Evolutionary conservation across 1,140 invertebrate species (phyloP), one percentile per base, ranked within the genome.

Genomic region (Coelopa frigida): DNA sequence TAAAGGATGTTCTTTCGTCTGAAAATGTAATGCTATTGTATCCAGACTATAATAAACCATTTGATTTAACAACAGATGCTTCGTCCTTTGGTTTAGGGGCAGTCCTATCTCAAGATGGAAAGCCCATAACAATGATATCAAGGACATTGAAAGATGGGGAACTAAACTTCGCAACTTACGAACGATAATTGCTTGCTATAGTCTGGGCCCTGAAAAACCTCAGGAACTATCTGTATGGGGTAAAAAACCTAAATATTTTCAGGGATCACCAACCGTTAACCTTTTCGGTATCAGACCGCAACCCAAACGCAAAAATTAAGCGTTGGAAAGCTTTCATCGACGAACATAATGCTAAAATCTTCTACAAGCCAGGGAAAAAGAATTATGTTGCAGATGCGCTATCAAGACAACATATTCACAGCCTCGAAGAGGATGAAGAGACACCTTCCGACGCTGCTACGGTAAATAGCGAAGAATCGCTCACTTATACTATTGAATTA

Each of bases 241-340:
- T 23, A 17, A 62, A 41, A 39, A 57, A 69, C 21, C 73, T 78
- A 45, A 65, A 48, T 20, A 70, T 76, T 5, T 46, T 68, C 14
- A 78, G 74, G 0, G 75, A 79, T n/a, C n/a, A n/a, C n/a, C n/a
- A n/a, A n/a, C n/a, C n/a, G n/a, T n/a, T n/a, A n/a, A n/a, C n/a
- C n/a, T n/a, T n/a, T n/a, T n/a, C n/a, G n/a, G n/a, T n/a, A n/a
- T n/a, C n/a, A n/a, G n/a, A n/a, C n/a, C n/a, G n/a, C n/a, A n/a
- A n/a, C n/a, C n/a, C n/a, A n/a, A n/a, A n/a, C n/a, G n/a, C n/a
- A n/a, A n/a, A n/a, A n/a, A n/a, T n/a, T n/a, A n/a, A n/a, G 2
- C 52, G 73, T 14, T 80, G 76, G 76, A 50, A 70, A 41, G 27
- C 77, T 6, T 58, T 68, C 50, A 47, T 79, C 20, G 71, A 73